Conservation (phyloP, 1,140 invertebrate genomes). For the Drosophila nigrodunni region DNA sequence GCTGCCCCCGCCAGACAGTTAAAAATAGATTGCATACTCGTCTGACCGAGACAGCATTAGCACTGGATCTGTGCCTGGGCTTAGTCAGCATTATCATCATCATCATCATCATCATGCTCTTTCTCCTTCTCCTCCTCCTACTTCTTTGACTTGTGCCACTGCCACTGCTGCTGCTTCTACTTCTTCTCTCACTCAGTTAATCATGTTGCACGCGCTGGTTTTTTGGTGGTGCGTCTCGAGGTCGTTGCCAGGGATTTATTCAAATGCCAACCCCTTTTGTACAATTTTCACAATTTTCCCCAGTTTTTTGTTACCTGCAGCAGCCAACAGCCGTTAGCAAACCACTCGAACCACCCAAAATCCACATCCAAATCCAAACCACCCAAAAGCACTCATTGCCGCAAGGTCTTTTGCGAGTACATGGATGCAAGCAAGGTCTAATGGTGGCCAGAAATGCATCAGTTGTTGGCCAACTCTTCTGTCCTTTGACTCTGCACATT, state of each 20-base stretch:
- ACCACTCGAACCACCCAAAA: neutral
- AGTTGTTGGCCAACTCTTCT: neutral
- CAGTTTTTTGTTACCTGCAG: conserved; percentile 33
- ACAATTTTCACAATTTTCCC: conserved; percentile 29
- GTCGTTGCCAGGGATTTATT: conserved; percentile 12
- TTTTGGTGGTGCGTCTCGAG: conserved; percentile 54
- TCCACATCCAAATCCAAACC: neutral
- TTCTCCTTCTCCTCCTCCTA: neutral
- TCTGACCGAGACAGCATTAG: conserved; percentile 54
- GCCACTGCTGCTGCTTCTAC: neutral
- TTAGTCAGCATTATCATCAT: conserved; percentile 43
- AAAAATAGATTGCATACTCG: conserved; percentile 69
- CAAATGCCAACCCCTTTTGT: conserved; percentile 29
- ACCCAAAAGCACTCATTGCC: conserved; percentile 7
- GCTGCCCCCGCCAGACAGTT: conserved; percentile 61
- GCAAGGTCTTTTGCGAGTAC: conserved; percentile 39
- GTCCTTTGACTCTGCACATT: neutral
- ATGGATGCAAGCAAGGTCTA: conserved; percentile 40
- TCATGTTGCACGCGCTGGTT: conserved; percentile 28
- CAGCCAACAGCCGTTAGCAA: neutral
- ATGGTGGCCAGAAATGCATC: conserved; percentile 33
- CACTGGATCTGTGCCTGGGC: conserved; percentile 24
- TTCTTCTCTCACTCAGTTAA: conserved; percentile 1
- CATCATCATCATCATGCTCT: neutral
- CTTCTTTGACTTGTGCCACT: neutral